These are phyloP conservation scores for Sprattus sprattus DNA, from an alignment of 2,113 vertebrate species.

Conservation along the genomic window DNA sequence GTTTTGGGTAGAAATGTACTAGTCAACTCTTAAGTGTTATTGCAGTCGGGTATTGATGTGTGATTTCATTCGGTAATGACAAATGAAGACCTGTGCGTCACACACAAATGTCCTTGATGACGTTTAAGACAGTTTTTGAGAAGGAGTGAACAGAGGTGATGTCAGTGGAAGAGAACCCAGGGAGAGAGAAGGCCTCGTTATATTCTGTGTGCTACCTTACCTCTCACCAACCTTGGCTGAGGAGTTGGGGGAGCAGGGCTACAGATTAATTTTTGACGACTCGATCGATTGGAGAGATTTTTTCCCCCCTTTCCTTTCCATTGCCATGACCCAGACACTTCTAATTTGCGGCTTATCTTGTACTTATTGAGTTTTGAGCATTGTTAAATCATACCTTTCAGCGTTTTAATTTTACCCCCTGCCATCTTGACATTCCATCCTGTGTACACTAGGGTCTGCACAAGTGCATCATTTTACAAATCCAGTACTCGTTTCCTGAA, in stretches of 20 bases:
- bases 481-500: too few species aligned
- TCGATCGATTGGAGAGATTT: constrained; percentile 82
- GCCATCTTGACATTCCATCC: constrained; percentile 76
- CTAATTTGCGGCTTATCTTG: constrained; percentile 93
- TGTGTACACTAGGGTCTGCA: constrained; percentile 60
- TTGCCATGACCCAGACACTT: constrained; percentile 82
- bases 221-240: constrained; percentile 78
- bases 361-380: constrained; percentile 88
- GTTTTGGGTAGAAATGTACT: neutral
- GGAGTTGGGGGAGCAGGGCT: constrained; percentile 78
- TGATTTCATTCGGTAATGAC: neutral
- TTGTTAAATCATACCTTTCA: constrained; percentile 95
- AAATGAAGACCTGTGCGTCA: neutral
- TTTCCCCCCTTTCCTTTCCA: constrained; percentile 67
- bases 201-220: constrained; percentile 74
- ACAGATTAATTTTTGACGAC: constrained; percentile 90
- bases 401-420: constrained; percentile 86
- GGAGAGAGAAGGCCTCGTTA: constrained; percentile 23
- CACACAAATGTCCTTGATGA: constrained; percentile 15
- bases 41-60: neutral
- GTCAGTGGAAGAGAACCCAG: neutral
- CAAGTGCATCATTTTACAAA: too few species aligned
- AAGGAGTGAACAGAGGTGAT: constrained; percentile 23
- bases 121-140: neutral
- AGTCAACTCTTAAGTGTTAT: neutral